phyloP scores from a whole-genome alignment of 1,140 invertebrate species.

The Phocides pigmalion region DNA sequence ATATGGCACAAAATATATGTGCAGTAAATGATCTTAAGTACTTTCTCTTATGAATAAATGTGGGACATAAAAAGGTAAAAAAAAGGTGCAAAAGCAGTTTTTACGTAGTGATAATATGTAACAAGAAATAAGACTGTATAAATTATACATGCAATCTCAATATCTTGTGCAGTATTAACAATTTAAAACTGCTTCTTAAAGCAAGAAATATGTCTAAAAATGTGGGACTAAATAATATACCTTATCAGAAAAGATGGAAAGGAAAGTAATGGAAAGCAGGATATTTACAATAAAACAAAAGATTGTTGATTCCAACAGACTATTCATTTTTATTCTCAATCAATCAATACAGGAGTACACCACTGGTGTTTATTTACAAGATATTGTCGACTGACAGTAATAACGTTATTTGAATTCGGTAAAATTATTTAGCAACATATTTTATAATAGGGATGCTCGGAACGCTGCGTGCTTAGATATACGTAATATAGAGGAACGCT shows the following conservation, averaged over 20 bases:
- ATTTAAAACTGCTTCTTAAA: too few species aligned
- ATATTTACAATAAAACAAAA: conserved; percentile 51
- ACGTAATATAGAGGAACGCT: conserved; percentile 50
- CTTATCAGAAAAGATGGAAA: not conserved
- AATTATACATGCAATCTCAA: too few species aligned
- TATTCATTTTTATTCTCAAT: conserved; percentile 79
- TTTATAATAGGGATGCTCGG: conserved; percentile 41
- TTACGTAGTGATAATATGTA: too few species aligned
- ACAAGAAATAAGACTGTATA: too few species aligned
- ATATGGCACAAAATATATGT: too few species aligned
- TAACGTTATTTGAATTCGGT: conserved; percentile 46
- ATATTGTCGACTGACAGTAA: conserved; percentile 55
- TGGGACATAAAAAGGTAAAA: too few species aligned
- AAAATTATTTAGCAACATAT: conserved; percentile 49
- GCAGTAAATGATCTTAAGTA: too few species aligned
- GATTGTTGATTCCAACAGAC: conserved; percentile 69
- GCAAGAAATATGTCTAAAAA: too few species aligned
- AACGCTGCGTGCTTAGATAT: conserved; percentile 51
- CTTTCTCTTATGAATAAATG: too few species aligned
- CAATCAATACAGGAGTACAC: conserved; percentile 73
- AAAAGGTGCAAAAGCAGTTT: too few species aligned
- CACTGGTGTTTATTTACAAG: conserved; percentile 80
- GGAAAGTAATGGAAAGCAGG: not conserved
- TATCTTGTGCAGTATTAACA: too few species aligned
- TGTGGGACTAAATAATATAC: too few species aligned